phyloP scores from a whole-genome alignment of 2,113 vertebrate species.

The Dascyllus trimaculatus region DNA sequence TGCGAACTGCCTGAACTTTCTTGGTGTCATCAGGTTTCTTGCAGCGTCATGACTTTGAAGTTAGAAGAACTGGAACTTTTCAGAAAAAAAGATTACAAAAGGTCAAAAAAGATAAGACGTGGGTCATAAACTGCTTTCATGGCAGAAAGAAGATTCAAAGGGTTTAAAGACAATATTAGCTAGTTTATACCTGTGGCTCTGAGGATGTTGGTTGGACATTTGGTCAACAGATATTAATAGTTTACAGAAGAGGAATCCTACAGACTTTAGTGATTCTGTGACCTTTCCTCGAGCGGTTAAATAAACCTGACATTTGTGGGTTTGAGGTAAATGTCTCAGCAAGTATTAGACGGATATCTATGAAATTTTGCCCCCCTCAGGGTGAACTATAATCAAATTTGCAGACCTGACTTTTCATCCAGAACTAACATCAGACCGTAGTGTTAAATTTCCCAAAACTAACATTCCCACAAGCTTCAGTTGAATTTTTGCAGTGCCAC shows the following conservation, averaged over 20 bases:
- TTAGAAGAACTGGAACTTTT: neutral
- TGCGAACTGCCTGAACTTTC: conserved; percentile 16
- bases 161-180: neutral
- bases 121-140: conserved; percentile 8
- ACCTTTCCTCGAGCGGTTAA: too few relatives aligned
- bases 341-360: too few relatives aligned
- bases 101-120: conserved; percentile 33
- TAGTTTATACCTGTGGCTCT: neutral
- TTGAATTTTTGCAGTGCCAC: neutral
- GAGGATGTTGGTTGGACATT: neutral
- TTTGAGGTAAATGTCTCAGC: neutral
- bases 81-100: neutral
- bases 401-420: too few relatives aligned
- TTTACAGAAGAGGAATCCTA: too few relatives aligned
- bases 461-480: neutral
- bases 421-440: neutral
- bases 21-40: conserved; percentile 3
- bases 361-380: too few relatives aligned
- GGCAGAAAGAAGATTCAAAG: neutral
- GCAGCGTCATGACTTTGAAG: neutral
- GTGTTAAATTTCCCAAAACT: too few relatives aligned
- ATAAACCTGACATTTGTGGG: neutral
- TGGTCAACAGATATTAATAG: too few relatives aligned
- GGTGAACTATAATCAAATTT: too few relatives aligned
- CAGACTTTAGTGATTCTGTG: too few relatives aligned